Conservation (phyloP, 1,140 invertebrate genomes). For the Metopolophium dirhodum region DNA sequence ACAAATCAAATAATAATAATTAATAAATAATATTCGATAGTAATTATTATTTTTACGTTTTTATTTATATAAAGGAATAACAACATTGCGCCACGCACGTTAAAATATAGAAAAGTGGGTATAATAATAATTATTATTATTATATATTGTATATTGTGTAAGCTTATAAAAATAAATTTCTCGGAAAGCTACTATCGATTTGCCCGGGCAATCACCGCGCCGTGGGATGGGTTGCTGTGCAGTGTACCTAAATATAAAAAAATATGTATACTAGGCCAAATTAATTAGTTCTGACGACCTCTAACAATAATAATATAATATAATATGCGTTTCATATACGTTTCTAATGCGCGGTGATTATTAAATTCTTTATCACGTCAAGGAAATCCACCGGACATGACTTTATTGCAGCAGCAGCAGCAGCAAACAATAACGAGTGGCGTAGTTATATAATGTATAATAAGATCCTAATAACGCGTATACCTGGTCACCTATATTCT, state of each 20-base stretch:
- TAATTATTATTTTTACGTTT: background rate
- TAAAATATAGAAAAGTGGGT: background rate
- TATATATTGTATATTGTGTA: background rate
- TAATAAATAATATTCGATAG: background rate
- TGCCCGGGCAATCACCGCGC: background rate
- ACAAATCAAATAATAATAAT: background rate
- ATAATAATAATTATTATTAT: background rate
- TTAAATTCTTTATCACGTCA: slow-evolving; percentile 22
- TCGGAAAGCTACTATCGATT: background rate
- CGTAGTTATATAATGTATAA: background rate
- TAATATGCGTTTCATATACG: background rate
- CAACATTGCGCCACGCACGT: background rate
- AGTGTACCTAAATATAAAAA: background rate
- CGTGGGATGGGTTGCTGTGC: background rate
- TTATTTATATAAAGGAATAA: background rate
- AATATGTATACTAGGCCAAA: background rate
- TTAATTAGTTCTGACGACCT: slow-evolving; percentile 21
- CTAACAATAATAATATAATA: background rate
- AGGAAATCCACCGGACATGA: slow-evolving; percentile 33
- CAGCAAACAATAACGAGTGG: background rate
- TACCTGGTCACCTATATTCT: background rate
- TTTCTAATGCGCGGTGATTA: background rate
- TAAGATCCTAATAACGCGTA: background rate
- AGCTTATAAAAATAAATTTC: background rate
- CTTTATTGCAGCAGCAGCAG: background rate